These are phyloP conservation scores for Syrphus vitripennis DNA, from an alignment of 2,888 invertebrate genomes.

Conservation along the genomic window DNA sequence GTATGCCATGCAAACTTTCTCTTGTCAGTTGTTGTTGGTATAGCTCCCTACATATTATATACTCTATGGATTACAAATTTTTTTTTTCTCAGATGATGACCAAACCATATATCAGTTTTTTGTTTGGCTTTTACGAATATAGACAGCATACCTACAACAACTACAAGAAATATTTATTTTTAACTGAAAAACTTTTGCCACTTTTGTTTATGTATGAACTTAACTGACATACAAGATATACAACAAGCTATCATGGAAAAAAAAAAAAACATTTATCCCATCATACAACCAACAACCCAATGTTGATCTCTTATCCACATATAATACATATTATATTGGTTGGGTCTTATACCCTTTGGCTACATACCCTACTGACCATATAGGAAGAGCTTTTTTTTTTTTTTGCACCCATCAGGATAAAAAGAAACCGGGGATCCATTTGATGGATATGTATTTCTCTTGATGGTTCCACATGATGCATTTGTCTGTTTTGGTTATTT, in stretches of 20 bases:
- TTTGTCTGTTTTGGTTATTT: conserved; percentile 40
- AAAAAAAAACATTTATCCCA: neutral
- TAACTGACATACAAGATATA: neutral
- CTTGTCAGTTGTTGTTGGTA: neutral
- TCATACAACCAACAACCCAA: neutral
- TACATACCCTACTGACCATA: neutral
- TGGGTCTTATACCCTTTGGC: neutral
- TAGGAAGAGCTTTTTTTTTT: too few species aligned
- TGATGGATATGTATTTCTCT: conserved; percentile 4
- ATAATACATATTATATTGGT: neutral
- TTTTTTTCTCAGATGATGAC: neutral
- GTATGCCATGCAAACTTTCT: neutral
- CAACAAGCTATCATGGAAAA: neutral
- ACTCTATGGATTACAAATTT: neutral
- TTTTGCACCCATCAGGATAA: neutral
- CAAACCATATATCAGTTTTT: neutral
- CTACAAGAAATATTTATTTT: neutral
- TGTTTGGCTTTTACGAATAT: neutral
- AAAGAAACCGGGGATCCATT: neutral
- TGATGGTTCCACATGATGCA: conserved; percentile 31
- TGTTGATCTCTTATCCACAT: neutral
- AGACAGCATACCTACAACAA: neutral
- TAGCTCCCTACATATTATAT: too few species aligned
- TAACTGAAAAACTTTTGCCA: neutral
- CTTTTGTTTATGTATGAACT: neutral